Conservation (phyloP, 2,797 vertebrate genomes). For the Lophotriccus pileatus region DNA sequence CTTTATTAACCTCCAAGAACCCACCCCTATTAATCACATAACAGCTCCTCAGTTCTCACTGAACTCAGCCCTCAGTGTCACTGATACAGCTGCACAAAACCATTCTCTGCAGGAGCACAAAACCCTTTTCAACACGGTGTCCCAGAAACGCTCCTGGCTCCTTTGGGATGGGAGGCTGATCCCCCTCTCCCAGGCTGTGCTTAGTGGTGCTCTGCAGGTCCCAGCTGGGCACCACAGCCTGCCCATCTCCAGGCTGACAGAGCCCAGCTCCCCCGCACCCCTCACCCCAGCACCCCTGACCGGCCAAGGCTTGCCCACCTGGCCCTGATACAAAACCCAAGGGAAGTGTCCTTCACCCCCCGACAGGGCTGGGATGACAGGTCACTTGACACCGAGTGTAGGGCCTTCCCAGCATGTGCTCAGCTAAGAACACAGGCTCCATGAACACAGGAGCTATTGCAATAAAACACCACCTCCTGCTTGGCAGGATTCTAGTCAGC, state of each 20-base stretch:
- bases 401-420: neutral
- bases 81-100: neutral
- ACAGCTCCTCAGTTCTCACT: neutral
- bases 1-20: slow-evolving; percentile 25
- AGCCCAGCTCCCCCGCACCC: neutral
- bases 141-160: neutral
- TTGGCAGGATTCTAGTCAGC: neutral
- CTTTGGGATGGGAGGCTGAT: neutral
- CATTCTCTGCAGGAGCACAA: neutral
- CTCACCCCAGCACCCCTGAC: neutral
- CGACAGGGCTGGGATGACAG: neutral
- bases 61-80: neutral
- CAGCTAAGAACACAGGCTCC: neutral
- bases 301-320: neutral
- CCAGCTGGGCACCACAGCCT: neutral
- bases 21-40: neutral
- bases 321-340: neutral
- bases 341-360: neutral
- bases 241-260: neutral
- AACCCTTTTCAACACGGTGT: neutral
- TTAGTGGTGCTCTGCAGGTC: neutral
- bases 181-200: neutral
- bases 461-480: neutral
- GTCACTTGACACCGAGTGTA: neutral
- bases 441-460: neutral